Conservation (phyloP, 2,113 vertebrate species). For the Danionella cerebrum region DNA sequence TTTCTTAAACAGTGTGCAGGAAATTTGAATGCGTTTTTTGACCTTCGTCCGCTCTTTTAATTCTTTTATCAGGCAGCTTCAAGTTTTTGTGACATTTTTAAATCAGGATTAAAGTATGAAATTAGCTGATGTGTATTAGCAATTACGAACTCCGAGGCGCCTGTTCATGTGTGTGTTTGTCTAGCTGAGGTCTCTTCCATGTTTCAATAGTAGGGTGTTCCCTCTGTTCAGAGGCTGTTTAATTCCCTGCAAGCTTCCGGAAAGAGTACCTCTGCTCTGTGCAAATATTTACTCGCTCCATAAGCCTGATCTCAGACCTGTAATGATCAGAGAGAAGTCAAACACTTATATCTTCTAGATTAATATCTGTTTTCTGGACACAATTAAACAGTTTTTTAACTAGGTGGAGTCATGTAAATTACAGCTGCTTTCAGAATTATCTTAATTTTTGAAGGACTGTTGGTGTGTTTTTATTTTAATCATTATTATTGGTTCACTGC, state of each 20-base stretch:
- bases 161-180: not conserved
- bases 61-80: not conserved
- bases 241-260: conserved; percentile 15
- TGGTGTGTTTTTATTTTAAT: too few relatives aligned
- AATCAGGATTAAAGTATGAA: not conserved
- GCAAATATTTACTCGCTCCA: conserved; percentile 68
- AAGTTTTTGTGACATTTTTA: conserved; percentile 25
- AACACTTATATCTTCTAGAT: not conserved
- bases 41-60: not conserved
- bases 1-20: conserved; percentile 3
- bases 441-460: too few relatives aligned
- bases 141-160: too few relatives aligned
- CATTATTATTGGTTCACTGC: too few relatives aligned
- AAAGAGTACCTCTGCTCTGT: conserved; percentile 12
- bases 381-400: not conserved
- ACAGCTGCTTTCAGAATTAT: too few relatives aligned
- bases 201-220: conserved; percentile 65
- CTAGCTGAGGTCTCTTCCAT: conserved; percentile 33
- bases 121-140: too few relatives aligned
- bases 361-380: not conserved
- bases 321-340: conserved; percentile 14
- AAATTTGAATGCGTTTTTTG: conserved; percentile 17
- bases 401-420: too few relatives aligned
- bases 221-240: conserved; percentile 48
- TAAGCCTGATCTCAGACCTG: conserved; percentile 26